Evolutionary conservation across 1,140 invertebrate genomes (phyloP), one percentile per base, ranked within the genome.

Genomic region (Tetragnatha versicolor): DNA sequence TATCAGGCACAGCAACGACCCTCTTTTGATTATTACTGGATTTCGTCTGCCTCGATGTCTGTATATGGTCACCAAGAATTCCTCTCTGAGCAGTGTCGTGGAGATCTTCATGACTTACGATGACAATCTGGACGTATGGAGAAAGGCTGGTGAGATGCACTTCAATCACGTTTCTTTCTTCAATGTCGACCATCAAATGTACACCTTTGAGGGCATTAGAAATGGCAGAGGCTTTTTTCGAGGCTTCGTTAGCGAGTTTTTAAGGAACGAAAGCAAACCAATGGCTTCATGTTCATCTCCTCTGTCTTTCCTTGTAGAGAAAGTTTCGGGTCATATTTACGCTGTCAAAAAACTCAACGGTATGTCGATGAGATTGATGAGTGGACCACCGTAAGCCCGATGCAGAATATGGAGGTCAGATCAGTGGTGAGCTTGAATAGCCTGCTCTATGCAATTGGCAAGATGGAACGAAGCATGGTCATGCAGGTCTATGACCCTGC

Each of bases 401-500:
- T 68, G 65, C 2, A 42, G n/a, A 39, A 39, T 9, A 68, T 68
- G 65, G n/a, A 12, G 2, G 25, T 68, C 12, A 42, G 12, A 4
- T 27, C 31, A 17, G 45, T 31, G 12, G 29, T 68, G 5, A 25
- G 42, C 45, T 31, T 68, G 65, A 31, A 68, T 20, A 31, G 20
- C 5, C 29, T 31, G 14, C 47, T 68, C 42, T 68, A 68, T 33
- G 65, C 65, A 6, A 47, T 68, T 31, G 65, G 65, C 3, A 27
- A 68, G 17, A 12, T 68, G 2, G 39, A 20, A 5, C n/a, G 25
- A 4, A 31, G n/a, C 3, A 68, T 68, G 65, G 35, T 68, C 25
- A 37, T 68, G 9, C 65, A 68, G 12, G 65, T 68, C 9, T 68
- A 49, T 7, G 31, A 49, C 35, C 65, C 65, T 10, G 14, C 10